Evolutionary conservation across 1,140 invertebrate genomes (phyloP).

Genomic region (Aphidius ervi): DNA sequence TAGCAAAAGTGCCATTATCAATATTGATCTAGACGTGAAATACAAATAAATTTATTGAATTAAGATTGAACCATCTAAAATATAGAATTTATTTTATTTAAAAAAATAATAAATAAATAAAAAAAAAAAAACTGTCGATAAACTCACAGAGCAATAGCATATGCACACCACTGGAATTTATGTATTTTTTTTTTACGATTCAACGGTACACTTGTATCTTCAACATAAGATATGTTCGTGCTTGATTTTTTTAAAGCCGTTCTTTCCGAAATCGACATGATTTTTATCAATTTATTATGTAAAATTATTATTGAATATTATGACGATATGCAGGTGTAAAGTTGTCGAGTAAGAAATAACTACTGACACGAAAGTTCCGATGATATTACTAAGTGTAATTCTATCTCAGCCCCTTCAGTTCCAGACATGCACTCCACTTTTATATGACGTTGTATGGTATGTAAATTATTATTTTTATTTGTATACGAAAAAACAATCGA

Average conservation of each 20-base stretch:
- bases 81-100: neutral
- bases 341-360: too few species aligned
- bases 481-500: too few species aligned
- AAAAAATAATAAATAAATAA: neutral
- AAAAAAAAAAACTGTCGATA: neutral
- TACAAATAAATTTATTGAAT: too few species aligned
- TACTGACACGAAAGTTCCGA: too few species aligned
- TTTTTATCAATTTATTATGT: neutral
- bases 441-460: too few species aligned
- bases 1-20: conserved; percentile 52
- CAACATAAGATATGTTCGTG: conserved; percentile 56
- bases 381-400: too few species aligned
- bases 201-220: conserved; percentile 58
- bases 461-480: too few species aligned
- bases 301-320: conserved; percentile 5
- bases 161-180: conserved; percentile 68
- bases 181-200: conserved; percentile 58
- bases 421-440: too few species aligned
- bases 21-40: conserved; percentile 37
- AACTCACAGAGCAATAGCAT: conserved; percentile 62
- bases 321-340: too few species aligned
- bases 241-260: conserved; percentile 54
- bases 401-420: too few species aligned
- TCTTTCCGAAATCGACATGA: conserved; percentile 48
- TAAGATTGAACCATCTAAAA: too few species aligned